Evolutionary conservation across 2,888 invertebrate species (phyloP).

Genomic region (Leptarthrus brevirostris): DNA sequence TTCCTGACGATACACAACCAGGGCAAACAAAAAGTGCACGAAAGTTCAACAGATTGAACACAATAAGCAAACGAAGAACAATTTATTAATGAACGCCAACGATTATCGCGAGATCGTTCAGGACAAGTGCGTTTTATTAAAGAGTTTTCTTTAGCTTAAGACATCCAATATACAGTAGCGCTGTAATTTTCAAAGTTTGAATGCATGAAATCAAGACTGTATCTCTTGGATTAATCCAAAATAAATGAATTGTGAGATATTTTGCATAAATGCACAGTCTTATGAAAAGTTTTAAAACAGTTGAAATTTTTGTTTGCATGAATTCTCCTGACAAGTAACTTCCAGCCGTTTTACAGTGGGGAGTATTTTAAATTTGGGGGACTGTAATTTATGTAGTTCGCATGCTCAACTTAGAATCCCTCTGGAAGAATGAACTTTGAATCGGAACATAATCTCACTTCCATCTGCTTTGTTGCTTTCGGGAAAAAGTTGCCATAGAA

Average conservation of each 20-base stretch:
- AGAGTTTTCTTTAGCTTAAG: neutral
- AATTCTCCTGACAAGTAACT: too few species aligned
- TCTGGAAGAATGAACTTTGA: conserved; percentile 26
- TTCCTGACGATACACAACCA: conserved; percentile 45
- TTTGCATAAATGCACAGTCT: too few species aligned
- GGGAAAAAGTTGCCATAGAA: neutral
- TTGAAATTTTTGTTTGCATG: too few species aligned
- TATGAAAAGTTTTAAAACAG: too few species aligned
- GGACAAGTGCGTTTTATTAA: conserved; percentile 24
- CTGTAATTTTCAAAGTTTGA: too few species aligned
- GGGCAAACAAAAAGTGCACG: conserved; percentile 41
- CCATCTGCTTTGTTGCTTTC: conserved; percentile 8
- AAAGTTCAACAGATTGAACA: conserved; percentile 50
- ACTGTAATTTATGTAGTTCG: conserved; percentile 9
- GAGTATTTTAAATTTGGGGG: neutral
- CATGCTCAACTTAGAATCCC: neutral
- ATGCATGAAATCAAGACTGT: too few species aligned
- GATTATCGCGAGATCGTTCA: conserved; percentile 16
- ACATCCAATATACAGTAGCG: too few species aligned
- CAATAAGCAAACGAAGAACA: neutral
- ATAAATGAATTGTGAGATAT: too few species aligned
- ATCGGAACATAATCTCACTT: conserved; percentile 1
- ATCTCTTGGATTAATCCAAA: too few species aligned
- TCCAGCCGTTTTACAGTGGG: neutral
- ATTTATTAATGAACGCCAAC: conserved; percentile 1